Evolutionary conservation across 2,113 vertebrate species (phyloP).

Genomic region (Muscicapa adusta): DNA sequence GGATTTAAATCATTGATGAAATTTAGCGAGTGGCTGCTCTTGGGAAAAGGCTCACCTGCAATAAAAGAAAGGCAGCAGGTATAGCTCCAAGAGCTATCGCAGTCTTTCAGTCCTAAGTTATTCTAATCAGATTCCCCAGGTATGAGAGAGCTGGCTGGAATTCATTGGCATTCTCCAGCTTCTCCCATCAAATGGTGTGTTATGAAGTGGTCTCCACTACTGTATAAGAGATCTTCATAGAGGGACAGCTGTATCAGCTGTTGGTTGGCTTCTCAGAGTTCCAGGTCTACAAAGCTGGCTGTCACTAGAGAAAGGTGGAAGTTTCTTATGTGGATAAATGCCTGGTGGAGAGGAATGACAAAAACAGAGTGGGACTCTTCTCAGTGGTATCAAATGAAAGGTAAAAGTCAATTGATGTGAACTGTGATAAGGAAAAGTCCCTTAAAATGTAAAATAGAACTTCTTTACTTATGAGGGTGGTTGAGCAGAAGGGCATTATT

Average conservation of each 20-base stretch:
- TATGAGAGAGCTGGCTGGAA: background rate
- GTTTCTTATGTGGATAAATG: background rate
- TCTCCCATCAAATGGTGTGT: background rate
- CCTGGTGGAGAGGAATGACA: background rate
- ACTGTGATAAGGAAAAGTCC: background rate
- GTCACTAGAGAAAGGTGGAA: background rate
- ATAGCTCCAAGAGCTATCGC: background rate
- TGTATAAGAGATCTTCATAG: background rate
- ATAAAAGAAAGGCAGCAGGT: background rate
- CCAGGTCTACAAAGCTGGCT: background rate
- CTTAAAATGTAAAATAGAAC: background rate
- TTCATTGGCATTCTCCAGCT: background rate
- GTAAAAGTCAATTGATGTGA: background rate
- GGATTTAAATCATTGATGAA: background rate
- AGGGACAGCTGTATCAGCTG: background rate
- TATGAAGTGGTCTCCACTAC: background rate
- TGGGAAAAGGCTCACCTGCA: background rate
- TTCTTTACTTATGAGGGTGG: background rate
- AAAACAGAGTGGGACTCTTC: accelerated
- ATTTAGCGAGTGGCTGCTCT: background rate
- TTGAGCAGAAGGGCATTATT: background rate
- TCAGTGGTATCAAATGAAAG: background rate
- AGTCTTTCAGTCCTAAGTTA: background rate
- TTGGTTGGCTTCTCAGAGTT: background rate
- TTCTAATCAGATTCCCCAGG: background rate